These are phyloP conservation scores for Heliconius eleuchia DNA, from an alignment of 1,140 invertebrate genomes.

Conservation along the genomic window DNA sequence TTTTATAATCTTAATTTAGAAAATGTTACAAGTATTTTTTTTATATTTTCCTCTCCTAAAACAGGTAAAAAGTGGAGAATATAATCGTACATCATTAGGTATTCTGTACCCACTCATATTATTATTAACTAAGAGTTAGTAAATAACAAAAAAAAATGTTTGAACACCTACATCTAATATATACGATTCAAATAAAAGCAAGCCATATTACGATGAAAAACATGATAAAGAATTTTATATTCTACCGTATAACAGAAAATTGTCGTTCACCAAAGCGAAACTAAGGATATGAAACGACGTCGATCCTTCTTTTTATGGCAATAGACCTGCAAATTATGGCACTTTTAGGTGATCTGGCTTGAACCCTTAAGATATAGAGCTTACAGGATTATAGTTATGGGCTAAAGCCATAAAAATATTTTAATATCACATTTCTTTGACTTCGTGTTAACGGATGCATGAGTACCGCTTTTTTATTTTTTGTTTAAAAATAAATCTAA, in stretches of 20 bases:
- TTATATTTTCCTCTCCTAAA: too few relatives aligned
- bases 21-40: too few relatives aligned
- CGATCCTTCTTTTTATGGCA: slow-evolving; percentile 6
- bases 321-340: slow-evolving; percentile 13
- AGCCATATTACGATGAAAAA: not conserved
- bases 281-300: slow-evolving; percentile 8
- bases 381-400: not conserved
- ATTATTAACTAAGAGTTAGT: too few relatives aligned
- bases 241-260: not conserved
- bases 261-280: slow-evolving; percentile 1
- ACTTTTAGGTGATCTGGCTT: slow-evolving; percentile 9
- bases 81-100: too few relatives aligned
- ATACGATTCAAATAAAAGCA: not conserved
- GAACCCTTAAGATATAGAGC: slow-evolving; percentile 10
- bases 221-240: not conserved
- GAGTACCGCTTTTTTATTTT: not conserved
- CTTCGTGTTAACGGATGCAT: not conserved
- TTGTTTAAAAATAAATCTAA: not conserved
- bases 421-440: not conserved
- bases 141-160: too few relatives aligned
- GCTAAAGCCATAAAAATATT: not conserved
- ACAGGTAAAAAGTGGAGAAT: too few relatives aligned
- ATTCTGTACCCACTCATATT: too few relatives aligned
- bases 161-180: not conserved
- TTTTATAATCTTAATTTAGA: too few relatives aligned